Conservation (phyloP, 2,888 invertebrate genomes). For the Nebria brevicollis region DNA sequence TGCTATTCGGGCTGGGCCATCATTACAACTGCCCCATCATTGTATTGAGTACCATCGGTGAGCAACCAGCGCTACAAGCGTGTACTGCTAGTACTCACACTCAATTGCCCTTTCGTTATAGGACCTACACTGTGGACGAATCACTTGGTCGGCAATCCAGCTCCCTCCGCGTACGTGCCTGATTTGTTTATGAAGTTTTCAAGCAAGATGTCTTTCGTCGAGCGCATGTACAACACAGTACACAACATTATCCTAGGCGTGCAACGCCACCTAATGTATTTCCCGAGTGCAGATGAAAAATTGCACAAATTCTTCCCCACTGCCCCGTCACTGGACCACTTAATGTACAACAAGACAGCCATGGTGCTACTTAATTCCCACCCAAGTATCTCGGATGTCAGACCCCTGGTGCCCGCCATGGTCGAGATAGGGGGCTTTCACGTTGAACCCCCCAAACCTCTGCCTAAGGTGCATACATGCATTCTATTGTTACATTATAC, state of each 20-base stretch:
- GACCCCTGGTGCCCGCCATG: constrained; percentile 67
- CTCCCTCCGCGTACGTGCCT: constrained; percentile 50
- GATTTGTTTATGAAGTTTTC: constrained; percentile 47
- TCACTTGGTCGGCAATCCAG: constrained; percentile 53
- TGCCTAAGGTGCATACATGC: constrained; percentile 50
- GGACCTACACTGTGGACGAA: constrained; percentile 49
- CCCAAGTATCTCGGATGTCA: constrained; percentile 63
- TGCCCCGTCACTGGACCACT: constrained; percentile 50
- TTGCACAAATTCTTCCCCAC: constrained; percentile 53
- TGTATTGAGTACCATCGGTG: constrained; percentile 50
- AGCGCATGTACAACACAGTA: constrained; percentile 6
- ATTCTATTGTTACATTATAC: not conserved
- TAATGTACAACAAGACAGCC: constrained; percentile 51
- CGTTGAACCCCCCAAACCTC: constrained; percentile 52
- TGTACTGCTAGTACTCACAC: not conserved
- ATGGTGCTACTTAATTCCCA: constrained; percentile 60
- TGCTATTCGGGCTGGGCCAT: constrained; percentile 51
- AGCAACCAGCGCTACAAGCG: not conserved
- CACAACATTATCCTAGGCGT: not conserved
- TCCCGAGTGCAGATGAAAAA: not conserved
- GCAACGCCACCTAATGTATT: not conserved
- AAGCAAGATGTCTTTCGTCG: constrained; percentile 49
- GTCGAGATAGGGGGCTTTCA: constrained; percentile 70
- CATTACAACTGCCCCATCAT: constrained; percentile 53
- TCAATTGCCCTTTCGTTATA: not conserved